Conservation (phyloP, 2,888 invertebrate species). For the Papilio elwesi region DNA sequence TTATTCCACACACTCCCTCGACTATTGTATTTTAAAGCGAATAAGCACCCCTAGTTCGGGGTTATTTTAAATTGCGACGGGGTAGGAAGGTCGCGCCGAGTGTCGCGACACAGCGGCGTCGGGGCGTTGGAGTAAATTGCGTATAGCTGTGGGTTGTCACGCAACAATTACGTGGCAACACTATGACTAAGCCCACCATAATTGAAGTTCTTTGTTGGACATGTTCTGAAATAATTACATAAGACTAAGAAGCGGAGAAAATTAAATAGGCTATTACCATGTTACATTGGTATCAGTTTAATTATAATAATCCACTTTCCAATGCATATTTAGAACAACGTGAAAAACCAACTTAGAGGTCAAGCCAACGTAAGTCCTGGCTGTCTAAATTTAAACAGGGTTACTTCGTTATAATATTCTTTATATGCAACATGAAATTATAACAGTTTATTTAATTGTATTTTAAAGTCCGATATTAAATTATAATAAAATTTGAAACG, state of each 20-base stretch:
- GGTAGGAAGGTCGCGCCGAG: conserved; percentile 53
- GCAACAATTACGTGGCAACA: conserved; percentile 39
- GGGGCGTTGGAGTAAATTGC: conserved; percentile 46
- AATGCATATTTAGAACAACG: no score
- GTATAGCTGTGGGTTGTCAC: conserved; percentile 37
- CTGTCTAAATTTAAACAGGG: no score
- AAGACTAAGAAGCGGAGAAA: background rate
- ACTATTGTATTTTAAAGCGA: conserved; percentile 53
- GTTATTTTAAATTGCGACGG: conserved; percentile 74
- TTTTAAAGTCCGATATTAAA: background rate
- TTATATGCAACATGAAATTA: background rate
- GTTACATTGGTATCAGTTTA: no score
- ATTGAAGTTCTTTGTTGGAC: conserved; percentile 2
- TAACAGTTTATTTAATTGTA: background rate
- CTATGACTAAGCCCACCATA: conserved; percentile 38
- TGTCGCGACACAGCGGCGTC: conserved; percentile 55
- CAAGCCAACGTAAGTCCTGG: no score
- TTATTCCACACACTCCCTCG: conserved; percentile 59
- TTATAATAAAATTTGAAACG: background rate
- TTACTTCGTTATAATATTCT: no score
- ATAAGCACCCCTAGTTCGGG: conserved; percentile 59
- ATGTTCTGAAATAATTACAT: background rate
- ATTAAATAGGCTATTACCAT: background rate
- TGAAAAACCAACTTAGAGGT: no score
- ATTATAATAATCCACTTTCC: no score